Conservation (phyloP, 2,888 invertebrate species). For the Caenorhabditis zanzibari region DNA sequence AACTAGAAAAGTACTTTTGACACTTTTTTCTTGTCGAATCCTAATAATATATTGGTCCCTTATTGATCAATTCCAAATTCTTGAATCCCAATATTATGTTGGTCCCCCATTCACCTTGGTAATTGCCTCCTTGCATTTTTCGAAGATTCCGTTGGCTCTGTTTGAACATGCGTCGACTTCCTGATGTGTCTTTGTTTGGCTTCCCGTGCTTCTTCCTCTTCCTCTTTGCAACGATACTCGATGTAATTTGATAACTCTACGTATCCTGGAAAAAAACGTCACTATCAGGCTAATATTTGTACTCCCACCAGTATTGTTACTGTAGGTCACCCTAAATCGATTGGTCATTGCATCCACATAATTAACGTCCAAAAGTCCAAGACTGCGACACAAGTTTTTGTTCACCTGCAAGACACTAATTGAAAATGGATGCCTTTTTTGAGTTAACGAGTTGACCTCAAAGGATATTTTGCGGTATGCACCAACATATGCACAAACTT, state of each 20-base stretch:
- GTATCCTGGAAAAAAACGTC: conserved; percentile 38
- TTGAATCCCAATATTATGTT: not conserved
- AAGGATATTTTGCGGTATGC: conserved; percentile 71
- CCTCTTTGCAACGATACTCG: conserved; percentile 66
- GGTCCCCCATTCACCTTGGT: conserved; percentile 57
- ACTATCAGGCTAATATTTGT: not conserved
- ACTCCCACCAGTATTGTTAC: conserved; percentile 67
- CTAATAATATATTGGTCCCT: too few species aligned
- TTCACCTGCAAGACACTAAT: conserved; percentile 58
- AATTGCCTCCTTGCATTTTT: conserved; percentile 40
- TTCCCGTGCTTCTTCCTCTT: conserved; percentile 57
- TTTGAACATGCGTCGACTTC: conserved; percentile 65
- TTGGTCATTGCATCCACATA: conserved; percentile 65
- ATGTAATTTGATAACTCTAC: conserved; percentile 66
- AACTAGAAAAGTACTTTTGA: too few species aligned
- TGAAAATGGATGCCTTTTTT: not conserved
- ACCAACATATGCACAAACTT: conserved; percentile 74
- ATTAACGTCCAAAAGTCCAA: conserved; percentile 65
- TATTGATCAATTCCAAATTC: too few species aligned
- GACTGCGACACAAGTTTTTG: conserved; percentile 48
- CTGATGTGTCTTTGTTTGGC: conserved; percentile 19
- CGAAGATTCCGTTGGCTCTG: conserved; percentile 55
- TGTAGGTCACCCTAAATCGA: conserved; percentile 66
- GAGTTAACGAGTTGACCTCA: conserved; percentile 45
- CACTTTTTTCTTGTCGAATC: too few species aligned